These are phyloP conservation scores for Neria commutata DNA, from an alignment of 2,888 invertebrate genomes.

Conservation along the genomic window DNA sequence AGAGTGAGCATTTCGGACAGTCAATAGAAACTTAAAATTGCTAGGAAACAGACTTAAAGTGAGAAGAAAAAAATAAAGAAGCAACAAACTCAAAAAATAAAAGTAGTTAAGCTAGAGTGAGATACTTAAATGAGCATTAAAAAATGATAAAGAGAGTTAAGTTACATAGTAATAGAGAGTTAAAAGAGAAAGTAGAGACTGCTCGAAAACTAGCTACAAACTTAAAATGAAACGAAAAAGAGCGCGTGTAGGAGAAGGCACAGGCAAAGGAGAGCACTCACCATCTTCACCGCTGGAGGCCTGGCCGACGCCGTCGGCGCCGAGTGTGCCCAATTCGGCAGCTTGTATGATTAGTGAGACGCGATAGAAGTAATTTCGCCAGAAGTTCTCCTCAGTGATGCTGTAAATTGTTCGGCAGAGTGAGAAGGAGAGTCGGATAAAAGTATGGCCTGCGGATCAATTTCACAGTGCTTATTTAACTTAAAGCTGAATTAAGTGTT, in stretches of 20 bases:
- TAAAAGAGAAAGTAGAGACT: not conserved
- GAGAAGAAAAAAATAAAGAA: not conserved
- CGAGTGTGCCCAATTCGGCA: slow-evolving; percentile 70
- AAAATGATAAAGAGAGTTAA: slow-evolving; percentile 25
- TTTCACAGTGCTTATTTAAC: too few relatives aligned
- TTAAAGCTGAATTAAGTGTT: too few relatives aligned
- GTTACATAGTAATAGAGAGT: slow-evolving; percentile 15
- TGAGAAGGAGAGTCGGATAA: not conserved
- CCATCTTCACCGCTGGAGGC: slow-evolving; percentile 62
- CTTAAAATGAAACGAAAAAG: slow-evolving; percentile 23
- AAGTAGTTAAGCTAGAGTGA: slow-evolving; percentile 14
- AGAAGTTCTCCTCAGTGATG: slow-evolving; percentile 97
- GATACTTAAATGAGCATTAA: not conserved
- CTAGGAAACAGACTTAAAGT: not conserved
- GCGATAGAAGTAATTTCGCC: slow-evolving; percentile 99
- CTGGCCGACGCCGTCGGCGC: slow-evolving; percentile 61
- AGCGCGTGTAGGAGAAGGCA: slow-evolving; percentile 33
- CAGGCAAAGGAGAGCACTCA: slow-evolving; percentile 44
- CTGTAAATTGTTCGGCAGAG: slow-evolving; percentile 63
- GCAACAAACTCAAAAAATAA: slow-evolving; percentile 2
- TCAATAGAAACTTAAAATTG: not conserved
- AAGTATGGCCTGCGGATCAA: not conserved
- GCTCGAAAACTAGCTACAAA: slow-evolving; percentile 17
- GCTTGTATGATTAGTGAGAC: slow-evolving; percentile 98
- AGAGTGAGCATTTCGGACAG: not conserved